Evolutionary conservation across 1,140 invertebrate genomes (phyloP), one percentile per base, ranked within the genome.

Genomic region (Drosophila nannoptera): DNA sequence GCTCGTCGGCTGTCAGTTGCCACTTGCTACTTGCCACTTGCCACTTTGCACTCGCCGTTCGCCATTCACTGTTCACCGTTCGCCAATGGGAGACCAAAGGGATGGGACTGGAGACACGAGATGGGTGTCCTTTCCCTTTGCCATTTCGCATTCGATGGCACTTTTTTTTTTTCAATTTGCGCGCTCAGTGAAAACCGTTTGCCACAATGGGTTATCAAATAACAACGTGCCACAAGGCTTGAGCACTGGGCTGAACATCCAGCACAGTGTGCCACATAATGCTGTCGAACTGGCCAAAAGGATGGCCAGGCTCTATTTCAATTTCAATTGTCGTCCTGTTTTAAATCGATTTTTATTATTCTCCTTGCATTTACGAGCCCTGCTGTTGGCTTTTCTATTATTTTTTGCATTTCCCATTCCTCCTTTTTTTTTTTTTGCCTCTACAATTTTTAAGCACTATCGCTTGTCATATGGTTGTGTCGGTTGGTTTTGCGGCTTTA

Each of bases 171-270:
- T 84, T 84, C 80, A 84, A 84, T 84, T 84, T 84, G 81, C 81
- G 77, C 59, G 54, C 35, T 68, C 58, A 43, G 45, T 66, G 68
- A 66, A 49, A 63, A 73, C 54, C 70, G 48, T 71, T 78, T 77
- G 77, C 80, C 80, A 84, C 80, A 84, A 84, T 84, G 80, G 80
- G 81, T 86, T 84, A 84, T 84, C 80, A 84, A 84, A 84, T 84
- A 77, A 81, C 80, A 84, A 84, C 80, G 80, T 84, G 81, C 69
- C 64, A 68, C 76, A 71, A 81, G 69, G 69, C 84, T 67, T 45
- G 62, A 53, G 58, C 70, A 6, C n/a, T 48, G 48, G 36, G 32
- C 14, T 43, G 36, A 32, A 5, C 31, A 35, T 36, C 22, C 11
- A 7, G 14, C 53, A 50, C 71, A 82, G 49, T 60, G 22, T 3